Base-by-base conservation (phyloP, 64 coral and sea anemone genomes). In the Pocillopora damicornis region DNA sequence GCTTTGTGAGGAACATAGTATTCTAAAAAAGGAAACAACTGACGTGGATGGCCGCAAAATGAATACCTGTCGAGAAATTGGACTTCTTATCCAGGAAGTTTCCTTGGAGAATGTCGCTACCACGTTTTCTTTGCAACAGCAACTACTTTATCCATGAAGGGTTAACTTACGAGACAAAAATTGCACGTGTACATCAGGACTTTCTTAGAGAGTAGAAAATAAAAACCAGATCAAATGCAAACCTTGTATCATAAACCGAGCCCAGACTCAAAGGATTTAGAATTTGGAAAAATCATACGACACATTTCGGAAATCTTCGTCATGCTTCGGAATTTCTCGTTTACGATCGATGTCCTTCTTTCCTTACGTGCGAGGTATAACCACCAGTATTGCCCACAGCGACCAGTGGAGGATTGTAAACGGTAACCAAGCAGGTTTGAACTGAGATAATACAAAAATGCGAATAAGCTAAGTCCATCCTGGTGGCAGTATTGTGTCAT, bases 391-490 rank as follows among this genome's bases (percentile, higher is more conserved):
- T n/a, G 18, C n/a, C 8, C 18, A n/a, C 0, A 11, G 20, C 5
- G 42, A 15, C 67, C n/a, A 71, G 11, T 71, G 23, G 7, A 69
- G 66, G 66, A 18, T 9, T n/a, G 11, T 69, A 30, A 63, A 5
- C 14, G 61, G n/a, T 85, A 17, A 17, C 22, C 64, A 58, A 23
- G 35, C 42, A 72, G 38, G 37, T 37, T 51, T 71, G 1, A 72
- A 30, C 57, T 58, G 81, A 85, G 20, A 38, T 72, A 85, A 57
- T 85, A 85, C 65, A 85, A 85, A 71, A 85, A 85, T 59, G 1
- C 10, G 20, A 57, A 85, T 37, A 85, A 85, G 42, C 42, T 51
- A 51, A 7, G 42, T 59, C 63, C 15, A 85, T 58, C 11, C n/a
- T 25, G 11, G 11, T 22, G 8, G 65, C 81, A 42, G 20, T 42